Percentiles rank a stretch among this genome's conserved stretches.
phyloP scores from a whole-genome alignment of 2,888 invertebrate species.

The Helleia helle region DNA sequence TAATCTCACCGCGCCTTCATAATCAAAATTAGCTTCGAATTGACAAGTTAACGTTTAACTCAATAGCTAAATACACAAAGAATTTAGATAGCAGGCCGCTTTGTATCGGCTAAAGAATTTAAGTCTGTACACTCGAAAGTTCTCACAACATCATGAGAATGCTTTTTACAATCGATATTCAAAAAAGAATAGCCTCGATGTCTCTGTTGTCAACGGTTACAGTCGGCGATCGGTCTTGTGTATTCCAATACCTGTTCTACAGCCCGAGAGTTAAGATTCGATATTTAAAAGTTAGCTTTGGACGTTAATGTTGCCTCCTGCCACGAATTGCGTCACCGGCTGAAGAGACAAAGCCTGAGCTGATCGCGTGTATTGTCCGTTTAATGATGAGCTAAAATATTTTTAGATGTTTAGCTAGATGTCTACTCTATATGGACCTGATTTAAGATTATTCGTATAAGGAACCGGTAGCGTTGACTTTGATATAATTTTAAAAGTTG shows the following conservation, averaged over 20 bases:
- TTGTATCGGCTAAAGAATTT: slow-evolving; percentile 54
- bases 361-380: slow-evolving; percentile 54
- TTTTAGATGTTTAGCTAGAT: slow-evolving; percentile 46
- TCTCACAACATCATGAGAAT: slow-evolving; percentile 69
- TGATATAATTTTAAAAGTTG: background rate
- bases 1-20: slow-evolving; percentile 35
- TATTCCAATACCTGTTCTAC: slow-evolving; percentile 27
- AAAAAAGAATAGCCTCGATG: slow-evolving; percentile 69
- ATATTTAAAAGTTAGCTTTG: slow-evolving; percentile 21
- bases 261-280: slow-evolving; percentile 24
- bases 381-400: slow-evolving; percentile 54
- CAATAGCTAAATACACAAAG: slow-evolving; percentile 42
- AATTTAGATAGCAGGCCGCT: slow-evolving; percentile 27
- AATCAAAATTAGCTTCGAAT: slow-evolving; percentile 32
- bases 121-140: slow-evolving; percentile 55
- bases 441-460: slow-evolving; percentile 42
- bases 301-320: slow-evolving; percentile 59
- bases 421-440: slow-evolving; percentile 40
- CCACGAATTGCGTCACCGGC: slow-evolving; percentile 68
- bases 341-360: slow-evolving; percentile 67
- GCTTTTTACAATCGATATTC: slow-evolving; percentile 71
- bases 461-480: slow-evolving; percentile 44
- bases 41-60: slow-evolving; percentile 29
- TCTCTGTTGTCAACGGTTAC: slow-evolving; percentile 73
- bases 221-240: slow-evolving; percentile 50